Percentiles rank a stretch among this genome's conserved stretches.
Conservation (phyloP, 2,888 invertebrate genomes). For the Agrilus biguttatus region DNA sequence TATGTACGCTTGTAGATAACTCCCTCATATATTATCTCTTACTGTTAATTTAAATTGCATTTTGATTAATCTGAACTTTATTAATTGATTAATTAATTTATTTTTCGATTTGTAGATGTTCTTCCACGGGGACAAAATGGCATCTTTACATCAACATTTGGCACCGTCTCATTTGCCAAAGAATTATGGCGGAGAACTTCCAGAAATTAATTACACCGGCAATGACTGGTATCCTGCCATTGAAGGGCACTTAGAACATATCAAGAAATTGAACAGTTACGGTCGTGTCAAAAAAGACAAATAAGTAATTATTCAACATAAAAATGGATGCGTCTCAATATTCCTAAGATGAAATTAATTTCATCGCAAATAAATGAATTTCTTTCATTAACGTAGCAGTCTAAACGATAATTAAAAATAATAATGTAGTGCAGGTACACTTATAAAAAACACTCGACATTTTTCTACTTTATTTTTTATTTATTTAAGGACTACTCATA, state of each 20-base stretch:
- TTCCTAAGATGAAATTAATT: neutral
- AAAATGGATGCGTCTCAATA: neutral
- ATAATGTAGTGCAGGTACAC: neutral
- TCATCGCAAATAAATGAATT: neutral
- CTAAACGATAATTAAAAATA: neutral
- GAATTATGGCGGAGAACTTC: constrained; percentile 62
- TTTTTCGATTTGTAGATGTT: constrained; percentile 44
- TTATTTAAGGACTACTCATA: too few species aligned
- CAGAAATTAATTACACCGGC: constrained; percentile 61
- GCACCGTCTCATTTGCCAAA: constrained; percentile 52
- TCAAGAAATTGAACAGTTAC: constrained; percentile 52
- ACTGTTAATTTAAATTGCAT: too few species aligned
- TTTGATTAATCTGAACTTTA: too few species aligned
- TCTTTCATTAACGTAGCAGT: neutral
- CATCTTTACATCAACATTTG: constrained; percentile 58
- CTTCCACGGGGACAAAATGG: constrained; percentile 73
- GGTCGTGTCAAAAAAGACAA: constrained; percentile 41
- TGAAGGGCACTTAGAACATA: constrained; percentile 45
- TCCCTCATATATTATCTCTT: too few species aligned
- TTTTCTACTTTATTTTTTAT: too few species aligned
- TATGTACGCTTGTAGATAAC: too few species aligned
- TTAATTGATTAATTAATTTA: neutral
- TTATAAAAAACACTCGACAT: too few species aligned
- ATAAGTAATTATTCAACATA: constrained; percentile 8
- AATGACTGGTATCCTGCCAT: constrained; percentile 66